phyloP scores from a whole-genome alignment of 2,113 vertebrate genomes.

The Tupaia tana region DNA sequence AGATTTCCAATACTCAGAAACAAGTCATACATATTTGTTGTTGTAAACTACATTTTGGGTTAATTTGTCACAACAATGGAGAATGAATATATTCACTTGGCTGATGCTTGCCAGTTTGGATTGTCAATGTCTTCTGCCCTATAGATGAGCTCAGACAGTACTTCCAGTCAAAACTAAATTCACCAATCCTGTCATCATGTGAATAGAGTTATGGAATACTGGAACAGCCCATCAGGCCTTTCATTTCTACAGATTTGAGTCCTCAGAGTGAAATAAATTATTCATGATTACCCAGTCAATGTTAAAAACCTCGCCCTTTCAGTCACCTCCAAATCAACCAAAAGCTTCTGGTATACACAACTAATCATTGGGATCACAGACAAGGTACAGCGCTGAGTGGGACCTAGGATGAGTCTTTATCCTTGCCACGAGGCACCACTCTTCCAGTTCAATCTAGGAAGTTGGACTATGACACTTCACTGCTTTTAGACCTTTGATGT shows the following conservation, averaged over 20 bases:
- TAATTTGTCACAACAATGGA: neutral
- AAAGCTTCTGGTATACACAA: neutral
- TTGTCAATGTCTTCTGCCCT: neutral
- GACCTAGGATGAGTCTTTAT: neutral
- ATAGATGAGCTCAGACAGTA: neutral
- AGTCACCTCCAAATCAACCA: neutral
- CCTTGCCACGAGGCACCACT: neutral
- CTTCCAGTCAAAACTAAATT: neutral
- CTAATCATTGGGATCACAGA: neutral
- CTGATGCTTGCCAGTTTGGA: neutral
- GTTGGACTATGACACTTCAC: neutral
- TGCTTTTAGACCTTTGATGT: neutral
- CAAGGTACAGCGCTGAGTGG: neutral
- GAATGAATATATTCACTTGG: neutral
- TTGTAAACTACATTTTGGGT: neutral
- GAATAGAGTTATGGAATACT: neutral
- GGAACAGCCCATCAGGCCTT: neutral
- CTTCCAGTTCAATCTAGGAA: neutral
- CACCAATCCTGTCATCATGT: neutral
- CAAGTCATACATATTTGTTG: neutral
- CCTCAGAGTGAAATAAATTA: neutral
- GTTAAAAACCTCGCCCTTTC: neutral
- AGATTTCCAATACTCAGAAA: conserved; percentile 11
- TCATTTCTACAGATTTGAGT: neutral
- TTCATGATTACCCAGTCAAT: neutral